These are phyloP conservation scores for Acrobasis repandana DNA, from an alignment of 2,888 invertebrate genomes.

Conservation along the genomic window DNA sequence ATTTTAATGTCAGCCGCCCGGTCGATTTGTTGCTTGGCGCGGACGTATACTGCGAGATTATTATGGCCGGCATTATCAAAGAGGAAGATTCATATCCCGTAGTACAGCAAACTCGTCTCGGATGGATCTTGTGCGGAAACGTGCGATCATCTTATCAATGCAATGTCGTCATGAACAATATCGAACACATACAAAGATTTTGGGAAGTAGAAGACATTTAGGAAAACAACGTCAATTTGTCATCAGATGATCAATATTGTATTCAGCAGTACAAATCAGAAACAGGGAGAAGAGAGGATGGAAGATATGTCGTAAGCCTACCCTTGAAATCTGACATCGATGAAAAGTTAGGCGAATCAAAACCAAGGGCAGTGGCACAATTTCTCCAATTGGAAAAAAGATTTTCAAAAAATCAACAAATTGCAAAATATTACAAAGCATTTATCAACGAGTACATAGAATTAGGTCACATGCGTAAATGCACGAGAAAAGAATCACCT, in stretches of 20 bases:
- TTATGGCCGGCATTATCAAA: neutral
- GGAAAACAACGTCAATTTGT: neutral
- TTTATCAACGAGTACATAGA: no score
- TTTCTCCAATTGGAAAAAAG: slow-evolving; percentile 4
- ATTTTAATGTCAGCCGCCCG: neutral
- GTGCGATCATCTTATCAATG: neutral
- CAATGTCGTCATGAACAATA: neutral
- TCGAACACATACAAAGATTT: neutral
- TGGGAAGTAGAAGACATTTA: neutral
- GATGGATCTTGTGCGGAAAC: slow-evolving; percentile 1
- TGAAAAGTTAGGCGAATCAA: slow-evolving; percentile 1
- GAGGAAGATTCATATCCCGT: neutral
- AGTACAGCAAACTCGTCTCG: no score
- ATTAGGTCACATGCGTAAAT: no score
- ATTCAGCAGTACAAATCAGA: neutral
- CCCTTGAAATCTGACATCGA: neutral
- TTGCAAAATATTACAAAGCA: no score
- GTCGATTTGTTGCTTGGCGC: neutral
- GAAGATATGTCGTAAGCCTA: neutral
- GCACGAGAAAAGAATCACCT: no score
- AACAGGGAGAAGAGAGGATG: neutral
- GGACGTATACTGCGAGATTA: slow-evolving; percentile 1
- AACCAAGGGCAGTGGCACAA: slow-evolving; percentile 3
- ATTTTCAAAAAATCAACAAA: neutral
- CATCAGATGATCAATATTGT: neutral